phyloP scores from a whole-genome alignment of 2,113 vertebrate genomes.

The Tinamus guttatus region DNA sequence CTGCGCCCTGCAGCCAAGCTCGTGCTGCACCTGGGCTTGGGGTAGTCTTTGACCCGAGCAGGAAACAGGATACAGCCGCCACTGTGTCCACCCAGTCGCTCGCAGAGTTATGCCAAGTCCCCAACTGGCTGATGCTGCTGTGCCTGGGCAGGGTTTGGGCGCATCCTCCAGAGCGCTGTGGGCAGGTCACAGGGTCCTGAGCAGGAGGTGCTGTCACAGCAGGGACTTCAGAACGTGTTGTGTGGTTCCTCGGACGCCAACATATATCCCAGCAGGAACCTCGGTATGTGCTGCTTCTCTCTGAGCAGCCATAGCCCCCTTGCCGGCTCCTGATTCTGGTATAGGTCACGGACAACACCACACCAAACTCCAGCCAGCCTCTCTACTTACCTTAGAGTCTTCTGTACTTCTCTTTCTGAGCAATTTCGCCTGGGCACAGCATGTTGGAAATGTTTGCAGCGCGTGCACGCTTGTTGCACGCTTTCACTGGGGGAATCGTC shows the following conservation, averaged over 20 bases:
- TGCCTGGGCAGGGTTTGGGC: accelerated
- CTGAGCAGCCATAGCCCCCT: not conserved
- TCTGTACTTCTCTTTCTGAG: not conserved
- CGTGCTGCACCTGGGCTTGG: too few relatives aligned
- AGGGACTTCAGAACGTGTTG: accelerated
- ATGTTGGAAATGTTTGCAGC: not conserved
- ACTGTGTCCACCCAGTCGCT: not conserved
- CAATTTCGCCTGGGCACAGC: accelerated
- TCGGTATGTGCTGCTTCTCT: accelerated
- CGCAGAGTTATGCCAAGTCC: not conserved
- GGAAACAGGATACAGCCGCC: not conserved
- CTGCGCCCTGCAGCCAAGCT: too few relatives aligned
- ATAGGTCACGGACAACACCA: accelerated
- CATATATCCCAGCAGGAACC: accelerated
- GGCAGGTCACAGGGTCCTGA: accelerated
- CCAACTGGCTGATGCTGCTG: not conserved
- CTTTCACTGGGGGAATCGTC: accelerated
- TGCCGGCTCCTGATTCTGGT: accelerated
- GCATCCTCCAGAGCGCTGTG: not conserved
- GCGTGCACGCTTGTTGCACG: too few relatives aligned
- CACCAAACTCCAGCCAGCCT: not conserved
- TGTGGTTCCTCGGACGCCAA: accelerated
- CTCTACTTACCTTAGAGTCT: not conserved
- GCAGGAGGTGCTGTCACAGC: accelerated
- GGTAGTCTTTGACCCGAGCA: too few relatives aligned